These are phyloP conservation scores for Thrips palmi DNA, from an alignment of 1,140 invertebrate genomes.

Conservation along the genomic window DNA sequence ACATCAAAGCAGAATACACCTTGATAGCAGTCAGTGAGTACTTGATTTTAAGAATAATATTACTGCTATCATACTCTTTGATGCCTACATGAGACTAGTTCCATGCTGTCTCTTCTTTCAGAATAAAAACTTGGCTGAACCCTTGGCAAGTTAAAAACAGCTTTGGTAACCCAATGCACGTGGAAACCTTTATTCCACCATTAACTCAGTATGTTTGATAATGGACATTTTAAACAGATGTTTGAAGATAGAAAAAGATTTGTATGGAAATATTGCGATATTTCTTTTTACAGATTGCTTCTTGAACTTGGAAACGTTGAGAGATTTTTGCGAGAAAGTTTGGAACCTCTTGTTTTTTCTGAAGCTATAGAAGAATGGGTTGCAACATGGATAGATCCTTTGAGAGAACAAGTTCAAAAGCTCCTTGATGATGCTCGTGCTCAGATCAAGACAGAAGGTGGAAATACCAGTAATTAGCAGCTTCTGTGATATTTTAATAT, in stretches of 20 bases:
- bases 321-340: constrained; percentile 28
- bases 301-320: constrained; percentile 31
- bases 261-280: constrained; percentile 8
- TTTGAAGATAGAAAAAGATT: constrained; percentile 5
- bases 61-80: constrained; percentile 1
- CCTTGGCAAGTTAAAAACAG: constrained; percentile 42
- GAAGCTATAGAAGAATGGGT: constrained; percentile 33
- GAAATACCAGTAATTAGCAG: constrained; percentile 29
- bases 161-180: constrained; percentile 44
- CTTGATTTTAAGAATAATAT: constrained; percentile 4
- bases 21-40: constrained; percentile 42
- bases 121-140: constrained; percentile 47
- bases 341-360: too few species aligned
- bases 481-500: too few species aligned
- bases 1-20: constrained; percentile 29
- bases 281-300: constrained; percentile 25
- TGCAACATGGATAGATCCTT: constrained; percentile 30
- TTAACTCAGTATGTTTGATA: constrained; percentile 30
- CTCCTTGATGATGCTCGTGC: constrained; percentile 20
- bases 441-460: too few species aligned
- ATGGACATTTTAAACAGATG: constrained; percentile 6
- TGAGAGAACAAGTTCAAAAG: constrained; percentile 28
- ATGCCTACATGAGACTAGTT: too few species aligned
- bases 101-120: constrained; percentile 21
- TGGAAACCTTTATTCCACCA: constrained; percentile 32